Evolutionary conservation across 2,797 vertebrate genomes (phyloP).

Genomic region (Synanceia verrucosa): DNA sequence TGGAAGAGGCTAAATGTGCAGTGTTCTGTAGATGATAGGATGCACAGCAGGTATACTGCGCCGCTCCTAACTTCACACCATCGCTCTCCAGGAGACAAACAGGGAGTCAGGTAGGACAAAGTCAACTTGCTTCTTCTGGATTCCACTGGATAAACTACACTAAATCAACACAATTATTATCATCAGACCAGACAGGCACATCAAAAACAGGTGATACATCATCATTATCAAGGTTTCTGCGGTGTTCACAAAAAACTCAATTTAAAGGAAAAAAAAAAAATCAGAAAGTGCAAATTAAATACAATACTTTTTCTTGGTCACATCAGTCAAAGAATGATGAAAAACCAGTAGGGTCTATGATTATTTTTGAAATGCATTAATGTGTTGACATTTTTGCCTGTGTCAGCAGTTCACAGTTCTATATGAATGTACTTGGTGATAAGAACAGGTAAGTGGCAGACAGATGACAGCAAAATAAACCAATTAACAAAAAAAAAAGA

Average conservation of each 20-base stretch:
- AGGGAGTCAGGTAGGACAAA: neutral
- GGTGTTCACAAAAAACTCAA: neutral
- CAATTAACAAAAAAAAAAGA: neutral
- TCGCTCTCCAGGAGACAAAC: neutral
- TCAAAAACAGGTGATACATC: neutral
- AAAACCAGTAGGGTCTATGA: neutral
- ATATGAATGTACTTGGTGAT: too few relatives aligned
- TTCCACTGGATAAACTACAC: slow-evolving; percentile 5
- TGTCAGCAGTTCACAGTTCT: neutral
- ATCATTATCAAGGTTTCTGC: neutral
- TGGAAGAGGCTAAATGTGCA: slow-evolving; percentile 6
- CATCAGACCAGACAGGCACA: neutral
- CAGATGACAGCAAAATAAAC: neutral
- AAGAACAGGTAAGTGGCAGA: too few relatives aligned
- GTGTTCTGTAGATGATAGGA: slow-evolving; percentile 27
- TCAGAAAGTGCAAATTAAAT: neutral
- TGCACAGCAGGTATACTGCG: slow-evolving; percentile 13
- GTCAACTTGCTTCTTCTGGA: neutral
- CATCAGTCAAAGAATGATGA: neutral
- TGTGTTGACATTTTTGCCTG: neutral
- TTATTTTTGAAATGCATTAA: neutral
- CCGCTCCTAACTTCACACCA: neutral
- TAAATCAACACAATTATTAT: neutral
- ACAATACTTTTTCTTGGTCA: neutral
- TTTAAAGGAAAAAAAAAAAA: too few relatives aligned